Evolutionary conservation across 1,140 invertebrate species (phyloP).

Genomic region (Chelonus insularis): DNA sequence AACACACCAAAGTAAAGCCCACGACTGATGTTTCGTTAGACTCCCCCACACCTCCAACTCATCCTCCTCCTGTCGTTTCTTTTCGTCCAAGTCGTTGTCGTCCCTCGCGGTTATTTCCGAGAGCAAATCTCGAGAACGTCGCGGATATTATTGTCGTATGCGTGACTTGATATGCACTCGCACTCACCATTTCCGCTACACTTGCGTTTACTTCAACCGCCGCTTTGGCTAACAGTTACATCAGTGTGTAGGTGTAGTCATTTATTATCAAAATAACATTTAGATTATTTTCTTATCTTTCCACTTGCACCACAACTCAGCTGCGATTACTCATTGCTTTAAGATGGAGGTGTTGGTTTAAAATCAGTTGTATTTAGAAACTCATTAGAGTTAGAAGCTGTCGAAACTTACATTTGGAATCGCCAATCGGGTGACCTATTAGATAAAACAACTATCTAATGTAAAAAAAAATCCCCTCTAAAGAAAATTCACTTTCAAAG

Average conservation of each 20-base stretch:
- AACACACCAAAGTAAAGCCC: no score
- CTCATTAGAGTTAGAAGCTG: no score
- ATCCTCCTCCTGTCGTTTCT: background rate
- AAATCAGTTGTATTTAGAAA: no score
- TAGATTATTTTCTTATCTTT: background rate
- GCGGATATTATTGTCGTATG: constrained; percentile 38
- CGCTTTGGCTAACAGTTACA: no score
- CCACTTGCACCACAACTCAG: background rate
- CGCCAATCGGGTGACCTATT: no score
- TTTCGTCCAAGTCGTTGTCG: background rate
- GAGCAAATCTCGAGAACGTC: constrained; percentile 34
- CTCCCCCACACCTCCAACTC: background rate
- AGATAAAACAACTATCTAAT: no score
- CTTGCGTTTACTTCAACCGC: background rate
- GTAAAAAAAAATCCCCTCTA: no score
- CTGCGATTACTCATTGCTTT: no score
- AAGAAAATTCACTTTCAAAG: no score
- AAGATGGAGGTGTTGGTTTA: no score
- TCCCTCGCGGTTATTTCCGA: constrained; percentile 41
- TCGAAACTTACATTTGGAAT: no score
- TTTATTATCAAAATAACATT: constrained; percentile 2
- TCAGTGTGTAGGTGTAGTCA: background rate
- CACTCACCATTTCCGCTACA: constrained; percentile 15
- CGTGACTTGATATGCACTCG: background rate
- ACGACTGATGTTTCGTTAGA: no score